phyloP scores from a whole-genome alignment of 1,140 invertebrate species.

The Brachionus sp. region DNA sequence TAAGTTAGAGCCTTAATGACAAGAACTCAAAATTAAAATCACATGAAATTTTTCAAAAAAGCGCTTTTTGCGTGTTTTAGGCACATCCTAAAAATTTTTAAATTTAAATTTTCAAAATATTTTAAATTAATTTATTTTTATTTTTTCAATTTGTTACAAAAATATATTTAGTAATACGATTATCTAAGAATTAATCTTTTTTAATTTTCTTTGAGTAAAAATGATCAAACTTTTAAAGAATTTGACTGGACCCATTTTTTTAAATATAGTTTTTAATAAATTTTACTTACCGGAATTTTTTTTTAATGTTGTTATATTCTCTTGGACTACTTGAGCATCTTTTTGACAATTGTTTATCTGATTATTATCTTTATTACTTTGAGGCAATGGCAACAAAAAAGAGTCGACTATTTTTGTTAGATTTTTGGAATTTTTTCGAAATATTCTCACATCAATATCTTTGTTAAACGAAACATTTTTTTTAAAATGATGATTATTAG shows the following conservation, averaged over 20 bases:
- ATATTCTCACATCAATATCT: constrained; percentile 45
- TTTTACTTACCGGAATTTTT: neutral
- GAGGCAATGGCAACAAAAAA: constrained; percentile 29
- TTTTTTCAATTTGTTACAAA: too few species aligned
- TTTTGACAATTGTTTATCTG: neutral
- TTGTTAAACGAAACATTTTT: constrained; percentile 44
- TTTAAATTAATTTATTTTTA: too few species aligned
- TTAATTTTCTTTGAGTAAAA: too few species aligned
- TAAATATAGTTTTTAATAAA: neutral
- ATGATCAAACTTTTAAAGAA: too few species aligned
- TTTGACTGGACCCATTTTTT: neutral
- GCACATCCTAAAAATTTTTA: too few species aligned
- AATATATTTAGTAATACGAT: too few species aligned
- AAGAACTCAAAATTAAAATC: too few species aligned
- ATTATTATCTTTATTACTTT: neutral
- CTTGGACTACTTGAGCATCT: neutral
- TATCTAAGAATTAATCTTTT: too few species aligned
- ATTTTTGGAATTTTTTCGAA: constrained; percentile 40
- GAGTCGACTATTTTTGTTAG: constrained; percentile 35
- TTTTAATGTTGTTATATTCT: neutral
- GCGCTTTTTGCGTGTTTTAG: too few species aligned
- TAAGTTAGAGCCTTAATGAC: too few species aligned
- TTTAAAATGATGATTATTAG: neutral
- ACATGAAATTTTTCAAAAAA: too few species aligned
- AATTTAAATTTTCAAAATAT: too few species aligned